These are phyloP conservation scores for Sebastes cheni DNA, from an alignment of 2,797 vertebrate genomes.

Conservation along the genomic window DNA sequence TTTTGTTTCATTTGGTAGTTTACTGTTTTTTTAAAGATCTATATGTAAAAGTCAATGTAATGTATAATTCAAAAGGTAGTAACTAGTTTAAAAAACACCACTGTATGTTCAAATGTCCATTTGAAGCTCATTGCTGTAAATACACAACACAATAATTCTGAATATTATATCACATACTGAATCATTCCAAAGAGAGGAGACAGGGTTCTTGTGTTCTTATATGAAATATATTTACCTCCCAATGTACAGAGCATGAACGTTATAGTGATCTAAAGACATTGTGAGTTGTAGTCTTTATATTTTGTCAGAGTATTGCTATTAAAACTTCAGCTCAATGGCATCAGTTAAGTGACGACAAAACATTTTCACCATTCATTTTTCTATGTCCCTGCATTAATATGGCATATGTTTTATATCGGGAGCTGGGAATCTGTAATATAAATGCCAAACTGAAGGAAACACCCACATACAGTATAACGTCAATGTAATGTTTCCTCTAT, in stretches of 20 bases:
- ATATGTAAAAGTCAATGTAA: background rate
- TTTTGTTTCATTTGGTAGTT: background rate
- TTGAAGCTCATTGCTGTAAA: conserved; percentile 55
- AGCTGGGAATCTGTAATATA: conserved; percentile 20
- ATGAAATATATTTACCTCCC: conserved; percentile 50
- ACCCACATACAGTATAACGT: background rate
- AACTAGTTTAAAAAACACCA: background rate
- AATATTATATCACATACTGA: conserved; percentile 36
- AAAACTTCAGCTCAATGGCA: conserved; percentile 16
- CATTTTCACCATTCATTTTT: background rate
- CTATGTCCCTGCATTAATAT: background rate
- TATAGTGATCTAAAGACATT: conserved; percentile 54
- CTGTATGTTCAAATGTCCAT: conserved; percentile 9
- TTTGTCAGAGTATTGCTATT: conserved; percentile 43
- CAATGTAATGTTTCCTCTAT: conserved; percentile 33
- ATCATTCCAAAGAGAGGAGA: conserved; percentile 57
- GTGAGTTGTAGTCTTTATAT: conserved; percentile 48
- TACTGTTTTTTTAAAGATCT: background rate
- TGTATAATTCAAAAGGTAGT: conserved; percentile 2
- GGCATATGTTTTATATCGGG: conserved; percentile 14
- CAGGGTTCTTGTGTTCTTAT: conserved; percentile 52
- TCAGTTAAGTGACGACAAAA: conserved; percentile 20
- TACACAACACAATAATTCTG: conserved; percentile 24
- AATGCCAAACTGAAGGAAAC: conserved; percentile 32
- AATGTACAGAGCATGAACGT: conserved; percentile 67